Evolutionary conservation across 1,140 invertebrate species (phyloP).

Genomic region (Drosophila burlai): DNA sequence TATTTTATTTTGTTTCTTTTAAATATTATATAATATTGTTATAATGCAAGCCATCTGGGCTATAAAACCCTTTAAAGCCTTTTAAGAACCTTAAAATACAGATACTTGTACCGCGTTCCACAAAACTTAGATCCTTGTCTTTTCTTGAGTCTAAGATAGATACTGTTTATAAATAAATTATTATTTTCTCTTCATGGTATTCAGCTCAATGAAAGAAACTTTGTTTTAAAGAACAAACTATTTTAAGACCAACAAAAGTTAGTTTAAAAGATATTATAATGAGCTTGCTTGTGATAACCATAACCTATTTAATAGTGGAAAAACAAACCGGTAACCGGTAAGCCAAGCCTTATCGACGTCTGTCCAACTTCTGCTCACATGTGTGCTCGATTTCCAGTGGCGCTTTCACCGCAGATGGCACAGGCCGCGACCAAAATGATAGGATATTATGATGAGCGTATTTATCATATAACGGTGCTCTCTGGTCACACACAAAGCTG

Average conservation of each 20-base stretch:
- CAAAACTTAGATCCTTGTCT: too few species aligned
- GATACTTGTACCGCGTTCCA: too few species aligned
- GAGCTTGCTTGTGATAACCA: background rate
- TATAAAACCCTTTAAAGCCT: too few species aligned
- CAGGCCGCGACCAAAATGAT: slow-evolving; percentile 33
- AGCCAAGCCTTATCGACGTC: background rate
- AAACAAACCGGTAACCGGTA: background rate
- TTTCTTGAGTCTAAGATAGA: too few species aligned
- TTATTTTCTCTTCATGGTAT: background rate
- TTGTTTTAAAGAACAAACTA: background rate
- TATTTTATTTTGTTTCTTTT: too few species aligned
- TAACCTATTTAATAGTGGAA: background rate
- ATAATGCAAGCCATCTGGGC: too few species aligned
- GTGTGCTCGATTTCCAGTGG: background rate
- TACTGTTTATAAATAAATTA: too few species aligned
- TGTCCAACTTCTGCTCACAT: background rate
- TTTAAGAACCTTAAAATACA: too few species aligned
- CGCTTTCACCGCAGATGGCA: slow-evolving; percentile 18
- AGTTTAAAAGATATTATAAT: background rate
- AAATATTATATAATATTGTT: too few species aligned
- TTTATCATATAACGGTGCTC: slow-evolving; percentile 47
- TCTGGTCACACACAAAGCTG: slow-evolving; percentile 45
- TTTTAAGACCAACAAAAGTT: too few species aligned
- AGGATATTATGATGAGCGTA: slow-evolving; percentile 38
- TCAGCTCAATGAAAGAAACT: background rate